These are phyloP conservation scores for Euura lappo DNA, from an alignment of 1,140 invertebrate genomes.

Conservation along the genomic window DNA sequence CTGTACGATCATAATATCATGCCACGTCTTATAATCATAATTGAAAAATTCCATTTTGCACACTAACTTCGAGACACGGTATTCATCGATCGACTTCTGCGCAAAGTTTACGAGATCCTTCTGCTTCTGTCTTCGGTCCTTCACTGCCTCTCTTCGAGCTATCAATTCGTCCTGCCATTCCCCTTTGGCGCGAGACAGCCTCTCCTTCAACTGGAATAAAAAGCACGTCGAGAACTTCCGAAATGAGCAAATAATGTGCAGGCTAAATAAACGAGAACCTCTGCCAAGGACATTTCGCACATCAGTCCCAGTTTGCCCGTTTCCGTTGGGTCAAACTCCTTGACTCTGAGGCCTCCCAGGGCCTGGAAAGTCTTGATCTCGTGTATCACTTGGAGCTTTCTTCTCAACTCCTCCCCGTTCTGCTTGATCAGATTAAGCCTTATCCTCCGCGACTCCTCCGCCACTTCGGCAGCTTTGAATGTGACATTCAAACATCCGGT, in stretches of 20 bases:
- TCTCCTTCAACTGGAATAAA: neutral
- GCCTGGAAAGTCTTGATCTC: constrained; percentile 11
- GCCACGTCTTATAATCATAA: too few species aligned
- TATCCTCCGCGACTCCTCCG: constrained; percentile 9
- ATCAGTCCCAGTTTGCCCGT: constrained; percentile 5
- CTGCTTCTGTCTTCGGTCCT: neutral
- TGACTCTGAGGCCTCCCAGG: neutral
- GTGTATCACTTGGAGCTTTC: constrained; percentile 11
- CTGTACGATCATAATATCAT: too few species aligned
- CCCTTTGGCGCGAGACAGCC: neutral
- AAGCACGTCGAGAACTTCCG: neutral
- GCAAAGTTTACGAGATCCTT: neutral
- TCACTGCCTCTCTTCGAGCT: neutral
- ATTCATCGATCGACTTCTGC: constrained; percentile 1
- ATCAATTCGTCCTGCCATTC: constrained; percentile 4
- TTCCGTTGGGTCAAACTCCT: neutral
- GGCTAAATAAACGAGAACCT: neutral
- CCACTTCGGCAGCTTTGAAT: constrained; percentile 5
- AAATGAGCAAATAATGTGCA: neutral
- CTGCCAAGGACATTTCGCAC: constrained; percentile 15
- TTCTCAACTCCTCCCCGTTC: constrained; percentile 9
- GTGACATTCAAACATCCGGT: too few species aligned
- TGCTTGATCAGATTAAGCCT: neutral
- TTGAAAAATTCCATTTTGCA: neutral
- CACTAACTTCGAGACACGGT: neutral